phyloP scores from a whole-genome alignment of 2,113 vertebrate species.

The Felis catus region F.catus_Fca126_mat1.0 CM031416.1:41780501-41781000 shows the following conservation, averaged over 20 bases:
- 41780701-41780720: not conserved
- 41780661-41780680: not conserved
- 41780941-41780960: not conserved
- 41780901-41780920: not conserved
- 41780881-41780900: not conserved
- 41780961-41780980: not conserved
- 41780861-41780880: not conserved
- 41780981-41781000: not conserved
- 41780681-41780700: slow-evolving; percentile 26
- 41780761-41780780: not conserved
- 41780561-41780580: slow-evolving; percentile 75
- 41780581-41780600: slow-evolving; percentile 86
- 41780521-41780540: slow-evolving; percentile 59
- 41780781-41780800: not conserved
- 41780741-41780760: no score
- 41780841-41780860: not conserved
- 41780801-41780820: not conserved
- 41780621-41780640: slow-evolving; percentile 85
- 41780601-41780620: slow-evolving; percentile 87
- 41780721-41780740: not conserved
- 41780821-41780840: not conserved
- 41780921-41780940: not conserved
- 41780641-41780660: slow-evolving; percentile 54
- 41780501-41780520: not conserved
- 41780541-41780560: slow-evolving; percentile 76